Conservation (phyloP, 2,888 invertebrate species). For the Prosopocoilus inquinatus region DNA sequence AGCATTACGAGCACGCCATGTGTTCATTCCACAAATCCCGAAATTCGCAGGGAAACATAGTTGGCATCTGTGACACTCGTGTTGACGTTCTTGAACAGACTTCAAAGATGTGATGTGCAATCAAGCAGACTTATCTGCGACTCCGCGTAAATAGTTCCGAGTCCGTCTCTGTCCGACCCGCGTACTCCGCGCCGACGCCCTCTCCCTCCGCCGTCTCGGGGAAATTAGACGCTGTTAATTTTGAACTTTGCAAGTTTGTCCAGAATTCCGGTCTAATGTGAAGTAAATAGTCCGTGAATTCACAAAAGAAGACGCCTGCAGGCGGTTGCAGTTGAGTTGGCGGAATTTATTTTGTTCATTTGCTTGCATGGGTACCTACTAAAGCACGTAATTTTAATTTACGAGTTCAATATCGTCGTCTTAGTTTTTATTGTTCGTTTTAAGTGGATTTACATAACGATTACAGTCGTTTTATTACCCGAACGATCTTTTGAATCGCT, state of each 20-base stretch:
- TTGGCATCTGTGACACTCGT: constrained; percentile 39
- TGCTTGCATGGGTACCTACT: no score
- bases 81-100: constrained; percentile 36
- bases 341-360: no score
- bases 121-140: constrained; percentile 34
- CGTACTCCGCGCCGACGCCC: constrained; percentile 8
- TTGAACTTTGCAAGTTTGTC: constrained; percentile 15
- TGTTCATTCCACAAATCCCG: constrained; percentile 40
- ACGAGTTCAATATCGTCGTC: no score
- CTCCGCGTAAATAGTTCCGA: constrained; percentile 20
- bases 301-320: not conserved
- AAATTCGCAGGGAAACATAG: constrained; percentile 36
- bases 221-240: constrained; percentile 17
- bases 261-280: not conserved
- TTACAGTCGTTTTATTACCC: no score
- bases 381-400: no score
- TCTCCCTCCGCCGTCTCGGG: constrained; percentile 6
- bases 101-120: constrained; percentile 35
- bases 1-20: constrained; percentile 38
- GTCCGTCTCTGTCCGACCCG: constrained; percentile 10
- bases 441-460: no score
- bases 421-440: no score
- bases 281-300: constrained; percentile 1
- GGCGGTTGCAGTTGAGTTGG: no score
- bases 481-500: no score